A percentile compares a stretch with the other conserved stretches of the same genome.
These are phyloP conservation scores for Hesperophylax magnus DNA, from an alignment of 1,140 invertebrate species.

Conservation along the genomic window DNA sequence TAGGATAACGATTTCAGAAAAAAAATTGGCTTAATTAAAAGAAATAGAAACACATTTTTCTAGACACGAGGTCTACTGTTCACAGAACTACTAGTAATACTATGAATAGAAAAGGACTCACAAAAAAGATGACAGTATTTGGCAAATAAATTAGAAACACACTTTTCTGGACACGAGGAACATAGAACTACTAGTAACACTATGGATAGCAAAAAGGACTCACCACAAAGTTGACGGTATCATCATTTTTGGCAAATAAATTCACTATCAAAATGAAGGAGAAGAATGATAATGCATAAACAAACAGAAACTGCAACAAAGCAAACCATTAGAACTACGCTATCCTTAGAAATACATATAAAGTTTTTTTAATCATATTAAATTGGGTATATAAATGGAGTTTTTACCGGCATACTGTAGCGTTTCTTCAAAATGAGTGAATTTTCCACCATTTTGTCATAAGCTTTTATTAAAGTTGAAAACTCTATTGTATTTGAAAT, in stretches of 20 bases:
- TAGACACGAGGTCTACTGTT: too few relatives aligned
- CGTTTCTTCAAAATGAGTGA: constrained; percentile 10
- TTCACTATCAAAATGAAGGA: constrained; percentile 1
- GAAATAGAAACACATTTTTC: too few relatives aligned
- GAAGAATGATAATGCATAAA: background rate
- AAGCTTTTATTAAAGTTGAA: constrained; percentile 4
- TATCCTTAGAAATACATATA: too few relatives aligned
- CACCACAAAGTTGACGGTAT: background rate
- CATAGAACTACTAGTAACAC: too few relatives aligned
- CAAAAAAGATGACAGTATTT: too few relatives aligned
- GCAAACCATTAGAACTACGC: background rate
- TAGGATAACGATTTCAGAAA: too few relatives aligned
- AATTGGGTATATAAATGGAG: background rate
- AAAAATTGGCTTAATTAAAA: too few relatives aligned
- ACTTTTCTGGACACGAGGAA: too few relatives aligned
- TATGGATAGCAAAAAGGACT: background rate
- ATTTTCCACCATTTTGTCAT: constrained; percentile 9
- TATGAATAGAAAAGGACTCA: too few relatives aligned
- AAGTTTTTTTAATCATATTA: background rate
- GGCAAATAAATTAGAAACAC: too few relatives aligned
- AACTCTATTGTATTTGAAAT: constrained; percentile 3
- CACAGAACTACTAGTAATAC: too few relatives aligned
- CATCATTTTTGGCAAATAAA: background rate
- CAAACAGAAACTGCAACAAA: background rate
- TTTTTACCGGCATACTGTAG: constrained; percentile 7